Evolutionary conservation across 2,888 invertebrate genomes (phyloP), one percentile per base, ranked within the genome.

Genomic region (Cheilosia urbana): DNA sequence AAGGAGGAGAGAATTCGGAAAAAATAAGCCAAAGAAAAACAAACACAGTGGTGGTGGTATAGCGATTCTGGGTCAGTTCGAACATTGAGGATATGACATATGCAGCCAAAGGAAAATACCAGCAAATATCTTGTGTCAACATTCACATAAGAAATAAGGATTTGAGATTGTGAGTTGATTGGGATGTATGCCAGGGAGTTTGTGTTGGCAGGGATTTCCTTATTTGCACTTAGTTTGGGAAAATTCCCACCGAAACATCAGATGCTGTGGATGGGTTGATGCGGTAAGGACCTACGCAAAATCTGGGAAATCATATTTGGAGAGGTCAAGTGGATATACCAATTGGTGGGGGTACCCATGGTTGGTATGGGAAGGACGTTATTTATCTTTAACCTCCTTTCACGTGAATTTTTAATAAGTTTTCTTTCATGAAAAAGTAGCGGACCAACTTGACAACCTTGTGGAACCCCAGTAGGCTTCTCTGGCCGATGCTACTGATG

Each of bases 181-280:
- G 73, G 83, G 63, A 83, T 78, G 21, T 68, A 40, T 21, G 78
- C 83, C 83, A 83, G 55, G 62, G 57, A 72, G 63, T 63, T 77
- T 57, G 21, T 30, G n/a, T 57, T 68, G 83, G 72, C 68, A 77
- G 17, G 34, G 83, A 42, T 40, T 60, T 77, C 34, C 55, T 73
- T 58, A 76, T 71, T 76, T 75, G 55, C 65, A 82, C 76, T 82
- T 62, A 55, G 62, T 19, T 49, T 55, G 37, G 24, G 24, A 45
- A 57, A 75, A 15, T 69, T 69, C 51, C 11, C 34, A 65, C 51
- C 57, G 55, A 45, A 49, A 40, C 17, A 42, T 51, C 55, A 53
- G 30, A 66, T 66, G 65, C 60, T 55, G 60, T 5, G 7, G 45
- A 17, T 37, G 13, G 37, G 30, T 9, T 30, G 1, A 4, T 37